Base-by-base conservation (phyloP, 1,140 invertebrate species). In the Rhynchophorus ferrugineus region DNA sequence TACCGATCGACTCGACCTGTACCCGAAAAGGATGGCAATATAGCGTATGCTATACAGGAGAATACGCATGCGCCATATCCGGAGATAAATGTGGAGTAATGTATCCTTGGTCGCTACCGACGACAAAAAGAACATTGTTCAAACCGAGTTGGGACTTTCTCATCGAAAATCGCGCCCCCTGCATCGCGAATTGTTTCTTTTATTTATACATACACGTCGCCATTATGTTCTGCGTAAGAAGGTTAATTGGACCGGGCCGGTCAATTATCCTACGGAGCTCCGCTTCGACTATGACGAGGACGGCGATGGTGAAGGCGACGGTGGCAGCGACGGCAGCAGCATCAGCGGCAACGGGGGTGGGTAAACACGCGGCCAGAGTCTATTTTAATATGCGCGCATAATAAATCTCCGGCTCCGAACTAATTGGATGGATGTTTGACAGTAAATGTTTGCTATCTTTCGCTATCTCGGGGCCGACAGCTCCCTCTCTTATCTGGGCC, bases 401-500 rank as follows among this genome's bases (percentile, higher is more conserved):
- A 58, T 58, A 58, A 58, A 58, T 58, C 47, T 44, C 51, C 38
- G 54, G 54, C 46, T 51, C 45, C 48, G 52, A 22, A 54, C 52
- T 58, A 58, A 58, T 58, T 58, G 57, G 57, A 58, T 50, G 56
- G 57, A 58, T 58, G 57, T 58, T 58, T 55, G 51, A 58, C 57
- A 58, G 57, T 48, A 44, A 44, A 49, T 58, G 57, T 54, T 54
- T 48, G 34, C 41, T 49, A 49, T 56, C 47, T 56, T 37, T 39
- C 49, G 46, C 57, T 50, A 58, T 58, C 51, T 52, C 46, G n/a
- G n/a, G n/a, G 49, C 45, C 51, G 50, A 39, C 38, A 55, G 46
- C 46, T 55, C 46, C 46, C 45, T 18, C 33, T 44, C 55, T 49
- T 57, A 57, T 57, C 55, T 47, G 42, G 38, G 49, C 50, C 36